Conservation (phyloP, 2,797 vertebrate genomes). For the Hydrophis major region DNA sequence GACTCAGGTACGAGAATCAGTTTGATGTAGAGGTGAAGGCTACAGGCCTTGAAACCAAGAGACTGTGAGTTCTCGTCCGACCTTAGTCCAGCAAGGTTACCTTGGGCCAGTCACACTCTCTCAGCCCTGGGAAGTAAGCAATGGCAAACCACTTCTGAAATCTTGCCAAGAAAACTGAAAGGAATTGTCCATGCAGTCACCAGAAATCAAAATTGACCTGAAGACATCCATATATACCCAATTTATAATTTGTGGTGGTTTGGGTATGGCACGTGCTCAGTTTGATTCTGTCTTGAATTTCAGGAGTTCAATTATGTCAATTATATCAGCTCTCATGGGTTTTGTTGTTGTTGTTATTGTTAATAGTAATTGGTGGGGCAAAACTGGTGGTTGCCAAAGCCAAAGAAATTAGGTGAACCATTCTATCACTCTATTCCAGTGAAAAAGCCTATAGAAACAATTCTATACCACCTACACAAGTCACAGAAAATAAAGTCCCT, state of each 20-base stretch:
- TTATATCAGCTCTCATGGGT: background rate
- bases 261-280: background rate
- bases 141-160: background rate
- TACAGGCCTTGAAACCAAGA: background rate
- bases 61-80: background rate
- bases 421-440: background rate
- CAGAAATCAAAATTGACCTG: background rate
- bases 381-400: background rate
- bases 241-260: background rate
- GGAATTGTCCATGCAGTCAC: background rate
- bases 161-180: background rate
- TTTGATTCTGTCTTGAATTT: background rate
- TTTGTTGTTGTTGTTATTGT: background rate
- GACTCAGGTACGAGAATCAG: background rate
- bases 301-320: background rate
- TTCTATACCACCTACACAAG: background rate
- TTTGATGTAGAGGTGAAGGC: background rate
- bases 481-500: background rate
- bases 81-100: background rate
- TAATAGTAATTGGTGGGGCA: background rate
- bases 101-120: background rate
- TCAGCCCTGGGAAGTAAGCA: background rate
- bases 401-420: background rate
- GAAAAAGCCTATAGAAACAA: background rate
- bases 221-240: background rate